Evolutionary conservation across 2,888 invertebrate genomes (phyloP).

Genomic region (Tinea semifulvella): DNA sequence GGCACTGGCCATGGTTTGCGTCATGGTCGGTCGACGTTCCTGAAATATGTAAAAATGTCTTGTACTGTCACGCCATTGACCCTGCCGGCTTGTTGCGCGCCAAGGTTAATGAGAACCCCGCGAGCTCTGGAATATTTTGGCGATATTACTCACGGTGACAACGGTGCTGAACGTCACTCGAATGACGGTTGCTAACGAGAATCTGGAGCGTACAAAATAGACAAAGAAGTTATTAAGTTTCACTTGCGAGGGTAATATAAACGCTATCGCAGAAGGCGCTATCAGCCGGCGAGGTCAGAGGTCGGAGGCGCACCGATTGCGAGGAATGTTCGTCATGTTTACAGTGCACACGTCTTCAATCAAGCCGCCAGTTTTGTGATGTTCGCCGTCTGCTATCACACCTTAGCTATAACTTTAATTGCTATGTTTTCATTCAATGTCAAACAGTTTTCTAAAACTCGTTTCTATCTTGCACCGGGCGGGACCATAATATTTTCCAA

Average conservation of each 20-base stretch:
- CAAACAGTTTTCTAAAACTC: not conserved
- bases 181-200: not conserved
- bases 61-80: slow-evolving; percentile 35
- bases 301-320: slow-evolving; percentile 6
- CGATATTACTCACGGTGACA: slow-evolving; percentile 2
- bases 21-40: slow-evolving; percentile 48
- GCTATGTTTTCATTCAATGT: not conserved
- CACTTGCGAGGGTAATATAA: not conserved
- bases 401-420: slow-evolving; percentile 2
- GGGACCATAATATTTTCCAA: too few species aligned
- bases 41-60: slow-evolving; percentile 34
- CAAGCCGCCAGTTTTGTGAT: slow-evolving; percentile 29
- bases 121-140: slow-evolving; percentile 2
- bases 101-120: slow-evolving; percentile 23
- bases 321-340: slow-evolving; percentile 33
- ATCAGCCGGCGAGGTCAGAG: slow-evolving; percentile 5
- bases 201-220: slow-evolving; percentile 1
- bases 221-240: slow-evolving; percentile 11
- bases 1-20: slow-evolving; percentile 26
- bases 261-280: slow-evolving; percentile 4
- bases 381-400: slow-evolving; percentile 8
- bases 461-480: too few species aligned
- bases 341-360: slow-evolving; percentile 36
- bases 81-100: slow-evolving; percentile 22
- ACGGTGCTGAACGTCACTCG: not conserved